Percentiles rank a stretch among this genome's conserved stretches.
These are phyloP conservation scores for Archips crataeganus DNA, from an alignment of 2,888 invertebrate genomes.

Conservation along the genomic window DNA sequence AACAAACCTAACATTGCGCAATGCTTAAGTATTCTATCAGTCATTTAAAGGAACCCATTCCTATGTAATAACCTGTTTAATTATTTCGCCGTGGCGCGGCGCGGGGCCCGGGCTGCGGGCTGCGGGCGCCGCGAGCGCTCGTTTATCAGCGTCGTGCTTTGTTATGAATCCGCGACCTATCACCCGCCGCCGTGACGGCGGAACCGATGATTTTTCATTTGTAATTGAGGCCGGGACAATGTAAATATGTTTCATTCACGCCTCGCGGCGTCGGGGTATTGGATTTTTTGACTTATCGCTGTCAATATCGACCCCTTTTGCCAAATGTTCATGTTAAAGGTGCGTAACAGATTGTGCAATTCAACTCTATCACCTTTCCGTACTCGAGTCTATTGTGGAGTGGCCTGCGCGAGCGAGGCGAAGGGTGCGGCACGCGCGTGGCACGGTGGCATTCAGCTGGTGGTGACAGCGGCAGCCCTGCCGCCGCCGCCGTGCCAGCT, in stretches of 20 bases:
- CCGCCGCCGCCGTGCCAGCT: not conserved
- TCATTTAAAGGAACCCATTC: not conserved
- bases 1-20: not conserved
- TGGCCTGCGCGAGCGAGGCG: not conserved
- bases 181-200: constrained; percentile 13
- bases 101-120: not conserved
- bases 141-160: constrained; percentile 45
- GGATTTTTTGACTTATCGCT: constrained; percentile 12
- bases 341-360: not conserved
- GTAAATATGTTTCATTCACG: constrained; percentile 26
- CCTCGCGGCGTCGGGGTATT: not conserved
- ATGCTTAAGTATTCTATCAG: not conserved
- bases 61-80: not conserved
- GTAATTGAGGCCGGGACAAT: constrained; percentile 42
- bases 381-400: not conserved
- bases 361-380: constrained; percentile 1
- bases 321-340: constrained; percentile 5
- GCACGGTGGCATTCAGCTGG: constrained; percentile 1
- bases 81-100: not conserved
- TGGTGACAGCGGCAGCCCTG: not conserved
- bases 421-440: not conserved
- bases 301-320: constrained; percentile 11
- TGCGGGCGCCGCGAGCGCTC: constrained; percentile 23
- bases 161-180: constrained; percentile 42
- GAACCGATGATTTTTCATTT: constrained; percentile 46